These are phyloP conservation scores for Rhamnusium bicolor DNA, from an alignment of 2,888 invertebrate genomes.

Conservation along the genomic window DNA sequence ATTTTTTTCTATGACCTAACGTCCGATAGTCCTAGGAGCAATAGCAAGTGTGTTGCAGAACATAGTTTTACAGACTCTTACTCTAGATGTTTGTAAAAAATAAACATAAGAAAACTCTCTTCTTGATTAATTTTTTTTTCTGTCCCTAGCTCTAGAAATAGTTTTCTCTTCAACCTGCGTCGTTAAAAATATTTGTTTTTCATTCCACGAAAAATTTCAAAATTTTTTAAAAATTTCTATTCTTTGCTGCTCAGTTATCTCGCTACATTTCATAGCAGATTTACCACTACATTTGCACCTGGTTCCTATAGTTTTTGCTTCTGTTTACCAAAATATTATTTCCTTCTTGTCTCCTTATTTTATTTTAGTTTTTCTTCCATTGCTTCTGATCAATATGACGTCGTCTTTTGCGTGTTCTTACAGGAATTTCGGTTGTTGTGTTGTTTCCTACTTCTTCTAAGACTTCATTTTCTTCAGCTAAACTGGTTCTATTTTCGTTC, in stretches of 20 bases:
- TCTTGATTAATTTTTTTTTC: constrained; percentile 20
- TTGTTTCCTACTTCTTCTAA: too few relatives aligned
- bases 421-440: too few relatives aligned
- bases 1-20: constrained; percentile 1
- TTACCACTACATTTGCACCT: constrained; percentile 16
- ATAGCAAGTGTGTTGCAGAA: constrained; percentile 26
- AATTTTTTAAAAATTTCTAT: background rate
- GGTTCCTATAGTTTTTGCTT: background rate
- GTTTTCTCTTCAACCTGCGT: constrained; percentile 10
- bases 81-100: constrained; percentile 24
- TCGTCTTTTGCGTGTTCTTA: too few relatives aligned
- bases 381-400: too few relatives aligned
- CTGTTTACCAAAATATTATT: too few relatives aligned
- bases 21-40: background rate
- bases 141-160: constrained; percentile 15
- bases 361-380: too few relatives aligned
- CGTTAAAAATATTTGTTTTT: background rate
- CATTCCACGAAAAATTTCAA: background rate
- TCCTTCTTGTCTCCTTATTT: too few relatives aligned
- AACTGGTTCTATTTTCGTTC: too few relatives aligned
- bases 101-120: constrained; percentile 30
- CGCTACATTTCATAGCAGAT: background rate
- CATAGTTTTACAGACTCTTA: constrained; percentile 39
- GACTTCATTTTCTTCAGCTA: too few relatives aligned
- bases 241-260: background rate